Evolutionary conservation across 1,140 invertebrate genomes (phyloP).

Genomic region (Hypothenemus hampei): DNA sequence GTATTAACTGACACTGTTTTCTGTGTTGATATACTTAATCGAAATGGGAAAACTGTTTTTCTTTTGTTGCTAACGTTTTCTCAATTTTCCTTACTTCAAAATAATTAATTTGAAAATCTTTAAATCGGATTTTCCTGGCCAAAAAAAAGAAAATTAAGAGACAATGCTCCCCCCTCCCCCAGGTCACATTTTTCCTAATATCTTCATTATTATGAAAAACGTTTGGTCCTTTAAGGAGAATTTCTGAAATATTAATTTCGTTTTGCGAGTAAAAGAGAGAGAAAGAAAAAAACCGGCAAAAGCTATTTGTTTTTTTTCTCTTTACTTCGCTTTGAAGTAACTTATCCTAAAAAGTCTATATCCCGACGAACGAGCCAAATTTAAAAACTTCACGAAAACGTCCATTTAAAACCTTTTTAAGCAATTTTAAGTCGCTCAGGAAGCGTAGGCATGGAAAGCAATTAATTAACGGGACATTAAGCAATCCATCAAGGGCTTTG

Average conservation of each 20-base stretch:
- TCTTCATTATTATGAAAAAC: background rate
- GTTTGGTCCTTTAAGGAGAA: background rate
- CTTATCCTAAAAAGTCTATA: conserved; percentile 9
- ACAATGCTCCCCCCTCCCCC: background rate
- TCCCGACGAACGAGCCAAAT: conserved; percentile 10
- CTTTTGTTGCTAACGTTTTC: too few relatives aligned
- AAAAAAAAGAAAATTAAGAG: too few relatives aligned
- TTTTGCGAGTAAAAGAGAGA: background rate
- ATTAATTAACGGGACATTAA: conserved; percentile 36
- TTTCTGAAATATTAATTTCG: background rate
- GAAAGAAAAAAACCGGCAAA: background rate
- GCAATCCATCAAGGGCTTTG: conserved; percentile 34
- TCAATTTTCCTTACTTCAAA: too few relatives aligned
- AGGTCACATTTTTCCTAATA: background rate
- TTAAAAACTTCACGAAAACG: conserved; percentile 10
- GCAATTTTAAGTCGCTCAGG: conserved; percentile 19
- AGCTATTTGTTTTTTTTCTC: background rate
- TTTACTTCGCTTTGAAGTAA: conserved; percentile 11
- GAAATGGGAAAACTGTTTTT: too few relatives aligned
- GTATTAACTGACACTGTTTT: too few relatives aligned
- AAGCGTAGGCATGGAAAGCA: conserved; percentile 25
- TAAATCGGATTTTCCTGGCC: too few relatives aligned
- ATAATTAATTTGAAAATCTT: too few relatives aligned
- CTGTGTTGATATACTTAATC: too few relatives aligned
- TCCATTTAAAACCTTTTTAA: conserved; percentile 26